A percentile compares a stretch with the other conserved stretches of the same genome.
Evolutionary conservation across 1,140 invertebrate species (phyloP).

Genomic region (Diorhabda elongata): DNA sequence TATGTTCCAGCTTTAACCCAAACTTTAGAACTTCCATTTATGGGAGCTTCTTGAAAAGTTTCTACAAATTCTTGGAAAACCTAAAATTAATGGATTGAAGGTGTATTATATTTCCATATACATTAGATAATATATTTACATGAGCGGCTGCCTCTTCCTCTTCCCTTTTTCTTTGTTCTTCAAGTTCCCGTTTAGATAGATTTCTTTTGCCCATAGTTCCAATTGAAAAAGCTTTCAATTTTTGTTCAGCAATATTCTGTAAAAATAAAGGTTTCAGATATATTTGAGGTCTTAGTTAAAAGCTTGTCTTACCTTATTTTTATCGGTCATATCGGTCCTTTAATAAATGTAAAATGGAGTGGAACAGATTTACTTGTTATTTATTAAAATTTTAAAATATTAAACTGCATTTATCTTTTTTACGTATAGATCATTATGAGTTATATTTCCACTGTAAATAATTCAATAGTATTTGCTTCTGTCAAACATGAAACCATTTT

Average conservation of each 20-base stretch:
- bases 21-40: conserved; percentile 76
- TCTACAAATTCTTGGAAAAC: conserved; percentile 97
- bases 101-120: background rate
- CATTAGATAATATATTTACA: conserved; percentile 46
- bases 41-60: conserved; percentile 87
- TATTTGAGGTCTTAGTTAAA: background rate
- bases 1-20: conserved; percentile 97
- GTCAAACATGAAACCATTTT: too few species aligned
- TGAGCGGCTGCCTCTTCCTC: conserved; percentile 82
- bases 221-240: conserved; percentile 78
- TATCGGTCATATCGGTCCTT: too few species aligned
- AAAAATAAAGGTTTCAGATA: conserved; percentile 4
- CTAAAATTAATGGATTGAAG: conserved; percentile 47
- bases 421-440: too few species aligned
- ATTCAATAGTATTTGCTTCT: too few species aligned
- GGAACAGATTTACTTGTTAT: too few species aligned
- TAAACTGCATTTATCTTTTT: too few species aligned
- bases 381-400: too few species aligned
- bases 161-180: conserved; percentile 85
- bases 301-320: too few species aligned
- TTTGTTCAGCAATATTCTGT: conserved; percentile 62
- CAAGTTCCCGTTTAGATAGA: conserved; percentile 80
- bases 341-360: too few species aligned
- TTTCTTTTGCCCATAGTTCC: conserved; percentile 76
- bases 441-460: too few species aligned